Conservation (phyloP, 2,888 invertebrate genomes). For the Cheilosia vulpina region DNA sequence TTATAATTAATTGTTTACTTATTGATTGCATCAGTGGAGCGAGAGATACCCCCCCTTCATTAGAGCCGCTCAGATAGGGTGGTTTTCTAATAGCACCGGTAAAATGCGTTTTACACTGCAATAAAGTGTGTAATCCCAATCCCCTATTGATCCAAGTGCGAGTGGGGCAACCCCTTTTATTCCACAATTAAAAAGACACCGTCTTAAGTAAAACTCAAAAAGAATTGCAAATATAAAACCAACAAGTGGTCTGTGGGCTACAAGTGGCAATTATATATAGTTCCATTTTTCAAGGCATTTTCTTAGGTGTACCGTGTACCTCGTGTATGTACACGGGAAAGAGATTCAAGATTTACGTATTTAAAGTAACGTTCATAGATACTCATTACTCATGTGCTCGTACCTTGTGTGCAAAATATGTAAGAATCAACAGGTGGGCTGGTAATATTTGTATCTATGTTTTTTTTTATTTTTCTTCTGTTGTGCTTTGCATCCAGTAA, state of each 20-base stretch:
- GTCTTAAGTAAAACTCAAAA: constrained; percentile 2
- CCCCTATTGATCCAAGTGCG: neutral
- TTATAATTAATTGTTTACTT: constrained; percentile 71
- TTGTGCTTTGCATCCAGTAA: constrained; percentile 61
- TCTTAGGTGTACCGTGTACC: constrained; percentile 19
- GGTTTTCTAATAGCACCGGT: constrained; percentile 14
- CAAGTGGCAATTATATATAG: neutral
- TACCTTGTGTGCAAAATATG: constrained; percentile 66
- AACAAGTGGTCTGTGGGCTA: neutral
- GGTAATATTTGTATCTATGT: constrained; percentile 53
- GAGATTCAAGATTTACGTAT: constrained; percentile 39
- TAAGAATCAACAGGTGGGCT: constrained; percentile 73
- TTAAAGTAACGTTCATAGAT: constrained; percentile 30
- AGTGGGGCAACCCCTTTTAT: constrained; percentile 1
- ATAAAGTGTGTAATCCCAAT: neutral
- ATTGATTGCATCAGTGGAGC: constrained; percentile 64
- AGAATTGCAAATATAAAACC: neutral
- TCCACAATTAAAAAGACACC: neutral
- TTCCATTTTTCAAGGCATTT: constrained; percentile 33
- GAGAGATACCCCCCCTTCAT: constrained; percentile 12
- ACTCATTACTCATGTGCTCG: constrained; percentile 11
- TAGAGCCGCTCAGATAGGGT: constrained; percentile 8
- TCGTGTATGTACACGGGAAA: constrained; percentile 42
- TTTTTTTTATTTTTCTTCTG: constrained; percentile 9
- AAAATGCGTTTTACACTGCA: constrained; percentile 22